Conservation (phyloP, 2,888 invertebrate genomes). For the Merodon equestris region DNA sequence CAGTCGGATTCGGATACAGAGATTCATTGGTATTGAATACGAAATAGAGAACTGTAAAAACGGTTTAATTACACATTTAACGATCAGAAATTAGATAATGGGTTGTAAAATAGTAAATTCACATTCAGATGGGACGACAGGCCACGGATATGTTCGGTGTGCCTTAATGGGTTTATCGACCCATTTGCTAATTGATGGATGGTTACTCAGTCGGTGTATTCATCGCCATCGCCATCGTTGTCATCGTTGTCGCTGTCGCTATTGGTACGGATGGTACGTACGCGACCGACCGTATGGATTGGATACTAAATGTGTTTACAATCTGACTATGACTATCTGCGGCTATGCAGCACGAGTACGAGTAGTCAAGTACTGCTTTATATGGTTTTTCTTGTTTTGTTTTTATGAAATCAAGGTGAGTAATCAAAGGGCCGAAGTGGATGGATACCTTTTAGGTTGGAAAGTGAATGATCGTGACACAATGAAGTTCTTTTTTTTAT, state of each 20-base stretch:
- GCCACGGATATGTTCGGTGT: conserved; percentile 33
- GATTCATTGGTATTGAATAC: conserved; percentile 58
- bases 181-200: conserved; percentile 64
- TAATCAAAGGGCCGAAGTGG: too few species aligned
- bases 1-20: conserved; percentile 40
- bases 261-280: too few species aligned
- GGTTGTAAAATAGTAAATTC: conserved; percentile 60
- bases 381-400: too few species aligned
- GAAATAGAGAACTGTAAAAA: conserved; percentile 50
- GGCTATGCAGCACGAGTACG: too few species aligned
- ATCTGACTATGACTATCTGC: conserved; percentile 11
- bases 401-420: too few species aligned
- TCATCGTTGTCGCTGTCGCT: too few species aligned
- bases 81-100: conserved; percentile 68
- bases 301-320: conserved; percentile 43
- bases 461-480: too few species aligned
- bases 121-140: conserved; percentile 47
- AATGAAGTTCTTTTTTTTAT: too few species aligned
- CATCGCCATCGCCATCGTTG: too few species aligned
- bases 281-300: conserved; percentile 15
- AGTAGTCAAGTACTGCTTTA: too few species aligned
- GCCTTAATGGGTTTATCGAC: conserved; percentile 66
- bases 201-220: conserved; percentile 16
- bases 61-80: conserved; percentile 66
- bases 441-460: too few species aligned